Base-by-base conservation (phyloP, 2,888 invertebrate species). In the Trilocha varians region DNA sequence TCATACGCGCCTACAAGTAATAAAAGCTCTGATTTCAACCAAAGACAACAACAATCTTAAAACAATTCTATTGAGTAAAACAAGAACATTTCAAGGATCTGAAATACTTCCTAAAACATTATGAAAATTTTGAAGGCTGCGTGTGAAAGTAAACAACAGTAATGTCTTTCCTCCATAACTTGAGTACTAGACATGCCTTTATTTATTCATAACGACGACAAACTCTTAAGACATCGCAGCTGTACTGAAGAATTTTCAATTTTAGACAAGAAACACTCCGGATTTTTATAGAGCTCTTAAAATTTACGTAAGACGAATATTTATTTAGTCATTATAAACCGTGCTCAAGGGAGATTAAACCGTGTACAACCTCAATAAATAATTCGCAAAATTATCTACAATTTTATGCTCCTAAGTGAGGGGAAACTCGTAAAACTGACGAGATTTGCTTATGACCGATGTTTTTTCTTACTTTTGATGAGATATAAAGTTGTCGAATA, bases 171-270 rank as follows among this genome's bases (percentile, higher is more conserved):
- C 25, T 11, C 11, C 25, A 25, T 25, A 25, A 25, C 25, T 25
- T 25, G 6, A 25, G 25, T 4, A 25, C 25, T 25, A 25, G 25
- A 17, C 25, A 25, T 34, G 15, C 34, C 33, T 42, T 54, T 42
- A 52, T 38, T 59, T 59, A 61, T 62, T 61, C 57, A 61, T 54
- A 34, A 36, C 41, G 35, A 34, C 44, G 38, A 43, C 45, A 51
- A 47, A 52, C 49, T 51, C 40, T 45, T 49, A 36, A 36, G 48
- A 44, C 14, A 43, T 41, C 38, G 46, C 44, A 47, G 45, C 49
- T 46, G 47, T 45, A 42, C 36, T 15, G 45, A 50, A 54, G 48
- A 53, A 51, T 53, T 49, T 55, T 50, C 48, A 50, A 50, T 52
- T 46, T 48, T 39, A 40, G 50, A 50, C 44, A 13, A 9, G 43